Evolutionary conservation across 2,888 invertebrate genomes (phyloP), one percentile per base, ranked within the genome.

Genomic region (Hofmannophila pseudospretella): DNA sequence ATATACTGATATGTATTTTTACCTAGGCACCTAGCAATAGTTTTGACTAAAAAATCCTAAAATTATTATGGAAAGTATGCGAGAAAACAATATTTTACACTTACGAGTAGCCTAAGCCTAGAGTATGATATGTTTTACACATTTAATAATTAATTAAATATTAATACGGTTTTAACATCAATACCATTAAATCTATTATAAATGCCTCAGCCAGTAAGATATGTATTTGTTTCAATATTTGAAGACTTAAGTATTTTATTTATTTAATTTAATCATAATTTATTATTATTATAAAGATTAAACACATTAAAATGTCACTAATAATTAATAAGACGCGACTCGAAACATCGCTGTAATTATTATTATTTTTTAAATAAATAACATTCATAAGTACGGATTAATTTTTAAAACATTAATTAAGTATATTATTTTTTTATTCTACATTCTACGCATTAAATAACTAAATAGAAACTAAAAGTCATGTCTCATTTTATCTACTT

Each of bases 121-220:
- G 36, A 35, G 32, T 58, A 65, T 67, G 68, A 63, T 71, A 69
- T 70, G 58, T 62, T 53, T 63, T 41, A 46, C 41, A 41, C 44
- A 16, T 46, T 39, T 47, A 49, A 37, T n/a, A 41, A 36, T 25
- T 28, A 35, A 40, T 44, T 37, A 51, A 45, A 47, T 55, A 59
- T 61, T 52, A 50, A 52, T 43, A 36, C 9, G 23, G 16, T 23
- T 59, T 62, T 75, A 80, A 81, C 81, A 81, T 63, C 76, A 51
- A 81, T 75, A 66, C 67, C 69, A 65, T 62, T 25, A 48, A 58
- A 60, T 49, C 57, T 68, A 69, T 56, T 71, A 71, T 80, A 85
- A 85, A 86, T 87, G 86, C 88, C 86, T 78, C 87, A 87, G 86
- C 86, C 87, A 86, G 78, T 63, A 64, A 53, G 82, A 86, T 86